Base-by-base conservation (phyloP, 2,113 vertebrate genomes). In the Petrocephalus zakoni region DNA sequence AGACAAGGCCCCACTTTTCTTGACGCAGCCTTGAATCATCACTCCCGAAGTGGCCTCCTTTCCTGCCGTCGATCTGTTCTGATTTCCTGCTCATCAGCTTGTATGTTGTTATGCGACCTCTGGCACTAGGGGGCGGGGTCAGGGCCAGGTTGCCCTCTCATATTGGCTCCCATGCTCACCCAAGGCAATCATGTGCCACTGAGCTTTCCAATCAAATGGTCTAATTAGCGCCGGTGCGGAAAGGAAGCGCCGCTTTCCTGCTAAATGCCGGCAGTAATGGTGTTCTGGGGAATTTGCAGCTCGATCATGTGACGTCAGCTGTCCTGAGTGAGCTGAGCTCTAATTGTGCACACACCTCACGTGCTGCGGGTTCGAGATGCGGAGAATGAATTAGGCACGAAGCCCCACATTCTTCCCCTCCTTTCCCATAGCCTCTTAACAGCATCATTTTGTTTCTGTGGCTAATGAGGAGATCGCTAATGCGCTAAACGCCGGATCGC, bases 21-120 rank as follows among this genome's bases (percentile, higher is more conserved):
- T 87, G 91, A 90, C 92, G 91, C 92, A 90, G 89, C 90, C 93
- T 90, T 47, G 37, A n/a, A 83, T 83, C 46, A 91, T 84, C 90
- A 90, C 90, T 87, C 88, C 68, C 89, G 88, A 89, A 90, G 88
- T 87, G 87, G n/a, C 75, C 56, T 49, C 4, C 56, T 90, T 81
- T 17, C 25, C 87, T 75, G 46, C 64, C 78, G 64, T 88, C 25
- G n/a, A 53, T 85, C 87, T 34, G 51, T 87, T 49, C 34, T 10
- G 37, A 61, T 52, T 42, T 72, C 46, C 78, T 5, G n/a, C 72
- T 34, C 37, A 53, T 88, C 87, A 25, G 52, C 5, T 2, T 17
- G 13, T 83, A 29, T 19, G 17, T 25, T 22, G 56, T 29, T 22
- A 29, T 61, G 46, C 46, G 34, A 37, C 37, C 72, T 84, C 52